These are phyloP conservation scores for Galerucella nymphaeae DNA, from an alignment of 2,888 invertebrate genomes.

Conservation along the genomic window DNA sequence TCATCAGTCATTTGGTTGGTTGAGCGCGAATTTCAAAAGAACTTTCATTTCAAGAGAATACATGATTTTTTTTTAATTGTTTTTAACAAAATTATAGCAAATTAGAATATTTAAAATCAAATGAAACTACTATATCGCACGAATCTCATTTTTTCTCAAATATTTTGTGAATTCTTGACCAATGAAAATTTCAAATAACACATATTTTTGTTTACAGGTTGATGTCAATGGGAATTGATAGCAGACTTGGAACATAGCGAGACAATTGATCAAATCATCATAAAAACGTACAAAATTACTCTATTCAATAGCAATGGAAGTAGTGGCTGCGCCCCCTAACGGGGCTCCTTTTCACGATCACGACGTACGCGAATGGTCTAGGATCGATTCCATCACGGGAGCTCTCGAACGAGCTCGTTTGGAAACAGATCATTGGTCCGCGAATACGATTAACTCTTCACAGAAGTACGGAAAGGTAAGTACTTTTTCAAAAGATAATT, in stretches of 20 bases:
- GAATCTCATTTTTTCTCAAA: too few species aligned
- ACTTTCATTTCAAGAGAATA: too few species aligned
- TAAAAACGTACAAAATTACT: constrained; percentile 38
- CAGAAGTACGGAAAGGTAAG: constrained; percentile 69
- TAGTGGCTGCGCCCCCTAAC: constrained; percentile 60
- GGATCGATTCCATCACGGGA: constrained; percentile 68
- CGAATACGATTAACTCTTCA: constrained; percentile 64
- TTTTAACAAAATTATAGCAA: too few species aligned
- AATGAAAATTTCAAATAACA: background rate
- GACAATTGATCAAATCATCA: constrained; percentile 15
- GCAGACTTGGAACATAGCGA: constrained; percentile 43
- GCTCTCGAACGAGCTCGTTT: constrained; percentile 68
- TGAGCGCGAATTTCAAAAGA: too few species aligned
- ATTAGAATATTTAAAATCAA: too few species aligned
- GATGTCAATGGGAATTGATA: constrained; percentile 55
- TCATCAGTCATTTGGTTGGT: too few species aligned
- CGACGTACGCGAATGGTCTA: constrained; percentile 69
- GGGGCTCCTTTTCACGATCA: constrained; percentile 66
- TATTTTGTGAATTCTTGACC: too few species aligned
- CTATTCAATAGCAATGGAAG: constrained; percentile 57
- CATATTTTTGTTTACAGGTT: constrained; percentile 49
- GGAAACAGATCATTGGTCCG: constrained; percentile 69
- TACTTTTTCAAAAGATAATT: background rate
- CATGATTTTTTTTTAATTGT: too few species aligned
- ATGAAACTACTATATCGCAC: too few species aligned